Conservation (phyloP, 2,888 invertebrate genomes). For the Melieria omissa region DNA sequence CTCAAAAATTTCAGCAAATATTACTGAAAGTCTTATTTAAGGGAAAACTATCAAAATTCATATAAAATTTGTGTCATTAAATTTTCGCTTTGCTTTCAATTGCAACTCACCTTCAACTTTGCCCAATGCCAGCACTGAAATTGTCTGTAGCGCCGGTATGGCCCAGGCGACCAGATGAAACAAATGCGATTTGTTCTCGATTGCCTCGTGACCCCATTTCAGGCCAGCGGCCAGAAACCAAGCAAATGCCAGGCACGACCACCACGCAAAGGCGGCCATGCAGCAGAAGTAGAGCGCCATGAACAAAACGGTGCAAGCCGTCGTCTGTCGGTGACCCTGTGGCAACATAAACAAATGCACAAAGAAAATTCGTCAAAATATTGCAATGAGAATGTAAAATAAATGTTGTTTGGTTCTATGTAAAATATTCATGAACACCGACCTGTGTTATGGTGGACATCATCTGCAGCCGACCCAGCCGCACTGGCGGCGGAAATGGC, state of each 20-base stretch:
- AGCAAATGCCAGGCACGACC: slow-evolving; percentile 94
- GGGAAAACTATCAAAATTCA: too few species aligned
- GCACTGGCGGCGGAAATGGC: slow-evolving; percentile 78
- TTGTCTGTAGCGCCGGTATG: slow-evolving; percentile 94
- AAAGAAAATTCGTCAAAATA: slow-evolving; percentile 12
- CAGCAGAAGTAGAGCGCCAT: slow-evolving; percentile 97
- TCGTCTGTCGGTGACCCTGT: slow-evolving; percentile 67
- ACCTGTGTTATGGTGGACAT: slow-evolving; percentile 89
- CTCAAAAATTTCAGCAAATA: slow-evolving; percentile 9
- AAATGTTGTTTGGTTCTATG: background rate
- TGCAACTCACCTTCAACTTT: slow-evolving; percentile 86
- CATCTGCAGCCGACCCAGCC: slow-evolving; percentile 78
- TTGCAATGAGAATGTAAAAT: background rate
- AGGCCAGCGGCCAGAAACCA: slow-evolving; percentile 97
- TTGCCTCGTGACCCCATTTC: slow-evolving; percentile 98
- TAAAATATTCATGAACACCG: slow-evolving; percentile 55
- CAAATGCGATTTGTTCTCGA: slow-evolving; percentile 96
- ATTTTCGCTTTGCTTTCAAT: too few species aligned
- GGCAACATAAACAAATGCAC: slow-evolving; percentile 27
- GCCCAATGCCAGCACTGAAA: slow-evolving; percentile 93
- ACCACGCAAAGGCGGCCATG: slow-evolving; percentile 98
- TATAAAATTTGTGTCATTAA: too few species aligned
- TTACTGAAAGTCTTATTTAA: background rate
- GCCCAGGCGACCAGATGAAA: slow-evolving; percentile 99
- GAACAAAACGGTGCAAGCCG: slow-evolving; percentile 89